phyloP scores from a whole-genome alignment of 2,797 vertebrate genomes.

The Hemibagrus guttatus region DNA sequence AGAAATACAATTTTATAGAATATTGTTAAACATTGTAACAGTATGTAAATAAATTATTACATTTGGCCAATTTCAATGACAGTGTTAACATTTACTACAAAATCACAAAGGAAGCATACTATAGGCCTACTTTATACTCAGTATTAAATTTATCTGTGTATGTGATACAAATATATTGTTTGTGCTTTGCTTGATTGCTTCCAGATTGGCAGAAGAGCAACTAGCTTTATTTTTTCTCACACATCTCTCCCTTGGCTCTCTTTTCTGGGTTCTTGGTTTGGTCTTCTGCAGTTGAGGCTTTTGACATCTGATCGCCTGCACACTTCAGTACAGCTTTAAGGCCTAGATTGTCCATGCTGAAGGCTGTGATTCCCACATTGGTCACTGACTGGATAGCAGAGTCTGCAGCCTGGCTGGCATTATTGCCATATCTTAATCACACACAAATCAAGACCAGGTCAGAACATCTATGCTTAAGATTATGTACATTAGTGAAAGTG shows the following conservation, averaged over 20 bases:
- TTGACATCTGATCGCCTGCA: not conserved
- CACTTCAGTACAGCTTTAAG: not conserved
- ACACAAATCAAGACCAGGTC: not conserved
- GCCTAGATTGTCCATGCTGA: conserved; percentile 80
- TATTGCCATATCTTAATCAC: conserved; percentile 67
- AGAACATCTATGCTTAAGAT: not conserved
- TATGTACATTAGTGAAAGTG: not conserved
- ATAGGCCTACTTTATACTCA: not conserved
- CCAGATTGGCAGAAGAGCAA: not conserved
- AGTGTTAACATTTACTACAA: not conserved
- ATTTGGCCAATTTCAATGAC: not conserved
- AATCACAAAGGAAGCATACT: not conserved
- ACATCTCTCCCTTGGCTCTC: not conserved
- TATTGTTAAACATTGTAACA: not conserved
- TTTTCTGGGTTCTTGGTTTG: not conserved
- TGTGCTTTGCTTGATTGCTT: not conserved
- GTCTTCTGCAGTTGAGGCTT: not conserved
- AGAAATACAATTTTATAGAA: not conserved
- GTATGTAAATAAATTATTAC: not conserved
- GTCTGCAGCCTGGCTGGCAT: conserved; percentile 84
- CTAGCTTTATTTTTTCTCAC: not conserved
- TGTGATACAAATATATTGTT: not conserved
- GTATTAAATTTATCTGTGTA: not conserved
- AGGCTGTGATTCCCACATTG: conserved; percentile 83
- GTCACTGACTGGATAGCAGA: conserved; percentile 80